A percentile compares a stretch with the other conserved stretches of the same genome.
phyloP scores from a whole-genome alignment of 2,113 vertebrate species.

The Elgaria multicarinata region DNA sequence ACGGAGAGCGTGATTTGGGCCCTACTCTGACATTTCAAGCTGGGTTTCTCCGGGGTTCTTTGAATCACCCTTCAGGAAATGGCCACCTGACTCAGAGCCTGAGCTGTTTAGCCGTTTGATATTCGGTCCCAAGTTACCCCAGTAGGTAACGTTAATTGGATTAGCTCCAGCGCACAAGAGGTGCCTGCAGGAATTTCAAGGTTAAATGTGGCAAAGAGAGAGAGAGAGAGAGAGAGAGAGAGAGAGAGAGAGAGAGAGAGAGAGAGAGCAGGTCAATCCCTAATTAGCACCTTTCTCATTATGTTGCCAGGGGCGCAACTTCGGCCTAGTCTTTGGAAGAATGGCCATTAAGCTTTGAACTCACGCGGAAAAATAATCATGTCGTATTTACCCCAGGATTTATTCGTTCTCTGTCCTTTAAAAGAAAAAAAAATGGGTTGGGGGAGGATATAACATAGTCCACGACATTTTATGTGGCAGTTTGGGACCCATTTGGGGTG shows the following conservation, averaged over 20 bases:
- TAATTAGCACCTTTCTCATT: conserved; percentile 57
- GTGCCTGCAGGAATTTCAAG: conserved; percentile 68
- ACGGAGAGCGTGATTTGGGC: accelerated
- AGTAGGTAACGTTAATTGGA: conserved; percentile 62
- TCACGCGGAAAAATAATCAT: conserved; percentile 14
- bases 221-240: too few species aligned
- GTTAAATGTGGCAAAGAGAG: conserved; percentile 72
- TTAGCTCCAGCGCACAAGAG: conserved; percentile 53
- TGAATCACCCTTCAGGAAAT: background rate
- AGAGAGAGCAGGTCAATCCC: conserved; percentile 53
- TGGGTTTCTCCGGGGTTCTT: accelerated
- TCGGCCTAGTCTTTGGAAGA: conserved; percentile 39
- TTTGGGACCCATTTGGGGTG: too few species aligned
- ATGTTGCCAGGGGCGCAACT: conserved; percentile 54
- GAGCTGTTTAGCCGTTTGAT: conserved; percentile 52
- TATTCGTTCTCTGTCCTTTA: conserved; percentile 14
- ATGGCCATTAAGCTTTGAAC: conserved; percentile 19
- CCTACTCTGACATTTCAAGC: background rate
- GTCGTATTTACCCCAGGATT: background rate
- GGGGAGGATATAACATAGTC: too few species aligned
- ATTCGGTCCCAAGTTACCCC: conserved; percentile 30
- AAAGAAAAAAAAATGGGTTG: background rate
- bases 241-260: conserved; percentile 43
- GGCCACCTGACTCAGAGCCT: background rate
- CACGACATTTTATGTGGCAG: too few species aligned